These are phyloP conservation scores for Mobula birostris DNA, from an alignment of 2,113 vertebrate species.

Conservation along the genomic window DNA sequence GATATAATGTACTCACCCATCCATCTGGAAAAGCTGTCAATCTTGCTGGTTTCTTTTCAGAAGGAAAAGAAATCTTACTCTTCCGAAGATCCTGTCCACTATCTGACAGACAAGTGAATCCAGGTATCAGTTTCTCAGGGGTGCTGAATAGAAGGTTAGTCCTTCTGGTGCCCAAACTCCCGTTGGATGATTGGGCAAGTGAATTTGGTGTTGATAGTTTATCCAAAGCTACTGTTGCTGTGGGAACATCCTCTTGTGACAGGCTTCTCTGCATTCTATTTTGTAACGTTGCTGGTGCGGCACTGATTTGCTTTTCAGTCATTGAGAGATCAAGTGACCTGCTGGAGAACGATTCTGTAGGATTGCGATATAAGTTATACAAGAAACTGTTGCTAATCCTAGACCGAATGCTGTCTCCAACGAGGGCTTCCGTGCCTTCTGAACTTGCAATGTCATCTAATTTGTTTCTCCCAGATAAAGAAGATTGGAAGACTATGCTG, in stretches of 20 bases:
- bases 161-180: neutral
- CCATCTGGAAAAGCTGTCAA: constrained; percentile 48
- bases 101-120: too few relatives aligned
- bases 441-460: constrained; percentile 43
- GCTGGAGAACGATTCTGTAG: neutral
- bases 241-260: neutral
- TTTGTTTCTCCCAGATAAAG: constrained; percentile 46
- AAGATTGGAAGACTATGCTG: constrained; percentile 49
- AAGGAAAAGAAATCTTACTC: neutral
- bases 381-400: constrained; percentile 77
- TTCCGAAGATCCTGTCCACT: neutral
- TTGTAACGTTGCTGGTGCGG: neutral
- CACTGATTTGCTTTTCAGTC: neutral
- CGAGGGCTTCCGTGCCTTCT: constrained; percentile 46
- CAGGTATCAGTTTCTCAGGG: neutral
- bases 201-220: constrained; percentile 50
- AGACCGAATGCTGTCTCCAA: constrained; percentile 51
- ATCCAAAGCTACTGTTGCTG: constrained; percentile 43
- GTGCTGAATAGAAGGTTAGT: neutral
- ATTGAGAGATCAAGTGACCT: neutral
- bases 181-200: constrained; percentile 42
- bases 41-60: constrained; percentile 41
- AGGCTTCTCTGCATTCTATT: constrained; percentile 21
- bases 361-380: constrained; percentile 55
- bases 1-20: constrained; percentile 61